Evolutionary conservation across 2,113 vertebrate genomes (phyloP).

Genomic region (Acinonyx jubatus): DNA sequence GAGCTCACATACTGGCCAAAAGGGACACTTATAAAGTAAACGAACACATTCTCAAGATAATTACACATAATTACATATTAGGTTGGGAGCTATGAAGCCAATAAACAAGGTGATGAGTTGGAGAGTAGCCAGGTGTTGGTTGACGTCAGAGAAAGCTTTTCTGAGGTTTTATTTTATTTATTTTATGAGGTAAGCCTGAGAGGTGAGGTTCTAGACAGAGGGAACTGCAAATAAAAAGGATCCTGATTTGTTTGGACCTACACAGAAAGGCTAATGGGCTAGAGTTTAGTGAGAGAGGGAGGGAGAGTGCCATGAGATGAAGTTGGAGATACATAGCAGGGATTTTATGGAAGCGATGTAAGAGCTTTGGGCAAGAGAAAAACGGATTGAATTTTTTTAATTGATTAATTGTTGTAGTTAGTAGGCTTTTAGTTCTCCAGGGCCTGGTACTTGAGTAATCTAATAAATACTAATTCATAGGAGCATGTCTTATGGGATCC

Average conservation of each 20-base stretch:
- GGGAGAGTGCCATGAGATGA: not conserved
- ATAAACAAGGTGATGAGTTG: not conserved
- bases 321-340: not conserved
- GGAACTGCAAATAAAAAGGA: not conserved
- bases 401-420: not conserved
- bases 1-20: not conserved
- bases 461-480: not conserved
- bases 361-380: not conserved
- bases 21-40: not conserved
- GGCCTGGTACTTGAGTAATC: not conserved
- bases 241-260: not conserved
- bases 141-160: not conserved
- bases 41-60: not conserved
- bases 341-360: not conserved
- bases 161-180: not conserved
- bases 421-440: not conserved
- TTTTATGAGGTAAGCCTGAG: not conserved
- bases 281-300: not conserved
- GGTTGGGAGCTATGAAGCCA: not conserved
- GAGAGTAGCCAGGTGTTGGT: not conserved
- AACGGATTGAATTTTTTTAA: not conserved
- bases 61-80: slow-evolving; percentile 4
- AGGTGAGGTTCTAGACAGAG: not conserved
- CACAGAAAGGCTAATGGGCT: not conserved
- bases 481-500: not conserved